Evolutionary conservation across 2,888 invertebrate species (phyloP).

Genomic region (Cheilosia scutellata): DNA sequence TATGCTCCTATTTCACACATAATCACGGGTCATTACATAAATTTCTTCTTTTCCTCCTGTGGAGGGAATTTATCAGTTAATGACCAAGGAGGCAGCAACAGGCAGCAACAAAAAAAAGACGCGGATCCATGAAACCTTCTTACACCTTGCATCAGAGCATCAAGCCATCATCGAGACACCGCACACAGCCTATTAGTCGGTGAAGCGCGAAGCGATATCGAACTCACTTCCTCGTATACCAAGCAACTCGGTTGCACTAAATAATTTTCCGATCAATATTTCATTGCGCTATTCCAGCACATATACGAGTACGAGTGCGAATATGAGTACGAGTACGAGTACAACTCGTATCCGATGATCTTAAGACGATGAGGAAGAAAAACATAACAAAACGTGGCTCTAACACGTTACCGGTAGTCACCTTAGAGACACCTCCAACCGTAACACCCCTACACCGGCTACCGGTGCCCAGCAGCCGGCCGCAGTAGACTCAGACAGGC

Average conservation of each 20-base stretch:
- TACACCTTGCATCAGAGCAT: slow-evolving; percentile 57
- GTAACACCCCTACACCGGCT: slow-evolving; percentile 45
- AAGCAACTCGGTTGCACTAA: slow-evolving; percentile 62
- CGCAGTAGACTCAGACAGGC: not conserved
- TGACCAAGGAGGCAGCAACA: slow-evolving; percentile 8
- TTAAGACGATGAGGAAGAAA: slow-evolving; percentile 30
- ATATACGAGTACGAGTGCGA: not conserved
- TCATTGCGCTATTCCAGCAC: slow-evolving; percentile 31
- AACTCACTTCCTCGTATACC: slow-evolving; percentile 63
- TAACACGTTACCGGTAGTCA: slow-evolving; percentile 73
- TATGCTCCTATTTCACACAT: slow-evolving; percentile 73
- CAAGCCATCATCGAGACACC: slow-evolving; percentile 6
- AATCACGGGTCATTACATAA: slow-evolving; percentile 74
- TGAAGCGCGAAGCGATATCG: slow-evolving; percentile 50
- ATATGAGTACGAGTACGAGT: not conserved
- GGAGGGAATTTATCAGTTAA: slow-evolving; percentile 61
- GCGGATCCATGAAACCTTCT: slow-evolving; percentile 12
- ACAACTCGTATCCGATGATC: slow-evolving; percentile 3
- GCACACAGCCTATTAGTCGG: slow-evolving; percentile 33
- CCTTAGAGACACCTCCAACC: slow-evolving; percentile 62
- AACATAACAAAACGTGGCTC: slow-evolving; percentile 68
- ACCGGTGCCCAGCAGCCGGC: not conserved
- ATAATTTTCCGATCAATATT: slow-evolving; percentile 72
- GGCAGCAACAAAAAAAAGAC: not conserved
- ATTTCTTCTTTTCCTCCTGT: slow-evolving; percentile 63